Evolutionary conservation across 2,113 vertebrate species (phyloP).

Genomic region (Pan troglodytes): DNA sequence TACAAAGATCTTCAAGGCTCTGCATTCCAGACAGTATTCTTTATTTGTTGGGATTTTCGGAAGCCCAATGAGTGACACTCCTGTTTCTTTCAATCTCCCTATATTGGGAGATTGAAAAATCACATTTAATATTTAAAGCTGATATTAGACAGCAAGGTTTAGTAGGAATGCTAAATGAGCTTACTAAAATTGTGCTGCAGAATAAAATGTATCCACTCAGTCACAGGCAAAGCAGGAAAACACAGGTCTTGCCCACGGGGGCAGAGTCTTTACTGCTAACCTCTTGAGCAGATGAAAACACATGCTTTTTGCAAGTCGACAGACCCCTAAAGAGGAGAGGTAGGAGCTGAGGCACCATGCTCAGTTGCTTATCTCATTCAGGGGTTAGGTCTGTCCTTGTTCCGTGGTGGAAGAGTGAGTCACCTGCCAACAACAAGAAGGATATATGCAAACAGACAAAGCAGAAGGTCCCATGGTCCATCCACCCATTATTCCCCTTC

Average conservation of each 20-base stretch:
- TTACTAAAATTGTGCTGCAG: background rate
- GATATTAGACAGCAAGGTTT: background rate
- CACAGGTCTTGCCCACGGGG: background rate
- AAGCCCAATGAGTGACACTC: background rate
- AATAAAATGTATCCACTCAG: background rate
- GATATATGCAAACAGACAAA: background rate
- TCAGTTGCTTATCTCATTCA: background rate
- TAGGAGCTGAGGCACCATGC: background rate
- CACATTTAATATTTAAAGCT: background rate
- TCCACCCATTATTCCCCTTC: background rate
- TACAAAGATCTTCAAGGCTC: background rate
- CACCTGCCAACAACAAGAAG: background rate
- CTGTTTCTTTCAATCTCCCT: background rate
- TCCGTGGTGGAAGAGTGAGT: background rate
- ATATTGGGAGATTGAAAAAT: background rate
- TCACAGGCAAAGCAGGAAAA: background rate
- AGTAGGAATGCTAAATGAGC: background rate
- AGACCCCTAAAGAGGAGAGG: background rate
- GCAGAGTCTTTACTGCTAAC: background rate
- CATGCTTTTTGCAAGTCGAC: background rate
- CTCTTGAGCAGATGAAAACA: background rate
- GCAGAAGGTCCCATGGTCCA: background rate
- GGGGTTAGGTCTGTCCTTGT: background rate
- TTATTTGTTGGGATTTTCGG: background rate
- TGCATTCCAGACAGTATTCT: background rate